Conservation (phyloP, 2,113 vertebrate species). For the Oreochromis tanganicae region DNA sequence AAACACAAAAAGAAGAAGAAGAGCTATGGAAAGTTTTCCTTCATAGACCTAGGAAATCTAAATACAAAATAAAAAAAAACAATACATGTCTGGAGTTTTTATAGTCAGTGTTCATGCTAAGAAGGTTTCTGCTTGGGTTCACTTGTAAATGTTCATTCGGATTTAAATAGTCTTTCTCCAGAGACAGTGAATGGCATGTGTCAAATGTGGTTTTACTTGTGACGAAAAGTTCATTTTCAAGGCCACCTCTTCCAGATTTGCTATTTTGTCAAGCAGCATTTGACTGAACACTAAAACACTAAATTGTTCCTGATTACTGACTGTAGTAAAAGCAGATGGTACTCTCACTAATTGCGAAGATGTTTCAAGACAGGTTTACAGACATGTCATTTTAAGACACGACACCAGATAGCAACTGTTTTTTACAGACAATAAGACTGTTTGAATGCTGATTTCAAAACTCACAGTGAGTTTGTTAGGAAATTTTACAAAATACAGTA, state of each 20-base stretch:
- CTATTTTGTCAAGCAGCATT: neutral
- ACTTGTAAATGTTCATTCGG: accelerated
- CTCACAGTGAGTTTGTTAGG: neutral
- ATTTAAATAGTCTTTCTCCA: neutral
- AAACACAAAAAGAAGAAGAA: neutral
- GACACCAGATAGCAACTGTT: too few relatives aligned
- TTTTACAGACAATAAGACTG: neutral
- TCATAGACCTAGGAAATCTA: neutral
- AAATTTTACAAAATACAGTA: neutral
- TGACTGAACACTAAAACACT: accelerated
- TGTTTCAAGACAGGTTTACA: neutral
- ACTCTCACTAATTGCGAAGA: accelerated
- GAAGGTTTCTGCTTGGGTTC: neutral
- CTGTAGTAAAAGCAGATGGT: too few relatives aligned
- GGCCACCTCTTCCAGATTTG: neutral
- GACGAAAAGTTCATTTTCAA: neutral
- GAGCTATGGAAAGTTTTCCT: neutral
- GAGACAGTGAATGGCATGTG: neutral
- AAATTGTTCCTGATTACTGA: accelerated
- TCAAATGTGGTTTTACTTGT: neutral
- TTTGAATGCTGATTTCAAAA: accelerated
- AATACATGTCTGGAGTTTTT: neutral
- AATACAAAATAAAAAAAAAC: neutral
- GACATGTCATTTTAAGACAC: accelerated
- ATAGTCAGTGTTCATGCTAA: too few relatives aligned